Evolutionary conservation across 1,140 invertebrate genomes (phyloP), one percentile per base, ranked within the genome.

Genomic region (Melipona quadrifasciata): DNA sequence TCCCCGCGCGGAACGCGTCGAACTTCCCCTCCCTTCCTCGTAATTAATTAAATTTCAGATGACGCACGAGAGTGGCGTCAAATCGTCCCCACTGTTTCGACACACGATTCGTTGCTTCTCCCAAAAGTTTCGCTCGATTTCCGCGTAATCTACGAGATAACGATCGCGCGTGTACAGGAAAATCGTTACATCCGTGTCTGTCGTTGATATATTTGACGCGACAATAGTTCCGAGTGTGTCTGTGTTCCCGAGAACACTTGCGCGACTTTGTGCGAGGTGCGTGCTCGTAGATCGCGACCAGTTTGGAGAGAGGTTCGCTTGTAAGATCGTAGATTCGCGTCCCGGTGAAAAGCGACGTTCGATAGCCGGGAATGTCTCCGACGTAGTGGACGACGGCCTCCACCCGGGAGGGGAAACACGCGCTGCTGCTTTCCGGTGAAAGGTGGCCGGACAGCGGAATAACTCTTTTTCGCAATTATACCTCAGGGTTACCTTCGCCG

Each of bases 391-490:
- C 55, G 75, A 47, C 72, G 57, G 31, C 57, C 57, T 77, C 34
- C 39, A 5, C 34, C 51, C 61, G n/a, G 47, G 39, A 19, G 61
- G 31, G 47, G 39, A 17, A 55, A 55, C 19, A 27, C 77, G 64
- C 24, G 47, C 39, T 12, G 68, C 27, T 34, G 82, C 82, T 88
- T 88, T 88, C 39, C 65, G 86, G 74, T 85, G 77, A 88, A 88
- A 88, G 82, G 77, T 74, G 77, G 53, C 64, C 74, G 86, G 64
- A 71, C 86, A 84, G 78, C 68, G 78, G 87, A 88, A 88, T 88
- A 88, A 85, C 82, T 88, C 87, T 88, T 88, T 88, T 82, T 85
- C 86, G 86, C 86, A 88, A 88, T 88, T 88, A 47, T 47, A 88
- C 82, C 70, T 2, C 68, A n/a, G 55, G 78, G 55, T 17, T 67